Conservation (phyloP, 2,113 vertebrate species). For the Indicator indicator region DNA sequence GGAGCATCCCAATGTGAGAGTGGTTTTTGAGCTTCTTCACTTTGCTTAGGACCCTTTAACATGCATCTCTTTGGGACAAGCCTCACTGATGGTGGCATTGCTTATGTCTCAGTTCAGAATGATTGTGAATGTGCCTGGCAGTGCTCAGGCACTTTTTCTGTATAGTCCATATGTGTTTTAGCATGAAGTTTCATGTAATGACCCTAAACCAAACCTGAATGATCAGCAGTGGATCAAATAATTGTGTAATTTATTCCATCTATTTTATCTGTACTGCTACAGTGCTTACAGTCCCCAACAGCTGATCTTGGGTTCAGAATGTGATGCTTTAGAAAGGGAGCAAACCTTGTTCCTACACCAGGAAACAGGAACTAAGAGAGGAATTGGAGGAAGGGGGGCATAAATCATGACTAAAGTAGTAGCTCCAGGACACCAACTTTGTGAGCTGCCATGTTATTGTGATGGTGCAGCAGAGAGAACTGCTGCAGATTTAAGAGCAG, state of each 20-base stretch:
- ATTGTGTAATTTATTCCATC: not conserved
- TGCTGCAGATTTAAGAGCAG: not conserved
- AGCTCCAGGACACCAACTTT: not conserved
- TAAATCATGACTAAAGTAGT: fast-evolving
- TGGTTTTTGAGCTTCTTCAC: not conserved
- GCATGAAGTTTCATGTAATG: not conserved
- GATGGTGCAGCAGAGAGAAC: not conserved
- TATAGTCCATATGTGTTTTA: not conserved
- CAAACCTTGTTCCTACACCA: not conserved
- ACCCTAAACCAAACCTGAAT: not conserved
- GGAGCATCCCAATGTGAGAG: not conserved
- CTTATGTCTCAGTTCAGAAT: not conserved
- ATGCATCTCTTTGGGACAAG: not conserved
- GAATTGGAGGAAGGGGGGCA: not conserved
- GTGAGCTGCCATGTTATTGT: not conserved
- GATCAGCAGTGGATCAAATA: not conserved
- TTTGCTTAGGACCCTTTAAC: not conserved
- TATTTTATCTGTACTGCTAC: not conserved
- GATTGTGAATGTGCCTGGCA: not conserved
- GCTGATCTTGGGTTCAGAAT: not conserved
- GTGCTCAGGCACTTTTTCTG: not conserved
- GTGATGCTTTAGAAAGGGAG: not conserved
- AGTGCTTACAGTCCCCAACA: not conserved
- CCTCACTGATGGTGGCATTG: not conserved
- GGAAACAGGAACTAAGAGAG: not conserved